Evolutionary conservation across 2,888 invertebrate genomes (phyloP), one percentile per base, ranked within the genome.

Genomic region (Allacma fusca): DNA sequence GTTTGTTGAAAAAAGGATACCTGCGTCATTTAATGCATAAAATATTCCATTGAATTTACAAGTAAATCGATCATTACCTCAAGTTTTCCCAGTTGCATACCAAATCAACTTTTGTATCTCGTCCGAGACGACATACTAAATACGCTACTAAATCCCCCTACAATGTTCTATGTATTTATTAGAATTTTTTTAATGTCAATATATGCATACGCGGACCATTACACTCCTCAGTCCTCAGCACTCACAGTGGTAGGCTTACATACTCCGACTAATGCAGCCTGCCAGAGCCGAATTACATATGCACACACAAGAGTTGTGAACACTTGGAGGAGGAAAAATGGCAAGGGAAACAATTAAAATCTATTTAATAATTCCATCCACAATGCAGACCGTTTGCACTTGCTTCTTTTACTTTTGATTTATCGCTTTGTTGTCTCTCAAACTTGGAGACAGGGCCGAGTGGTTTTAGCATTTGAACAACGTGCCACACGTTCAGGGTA

Each of bases 341-440:
- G 73, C n/a, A 50, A 75, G 75, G 57, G 50, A 69, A 67, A 75
- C 69, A 75, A 75, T 75, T 75, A 75, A 75, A 75, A 44, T 75
- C 74, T 75, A 75, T 40, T 75, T 75, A 28, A 75, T 75, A 67
- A 75, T 75, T 75, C 75, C 44, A 57, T 69, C 50, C 69, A 75
- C 75, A 75, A 24, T 44, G 50, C 23, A 19, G 75, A 75, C 40
- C 69, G 59, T 68, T 69, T 68, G 29, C 69, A 75, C 75, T 75
- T 64, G 64, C n/a, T 34, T 43, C 65, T 64, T 62, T 50, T 5
- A 13, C 50, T 57, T 68, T 75, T 75, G 75, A 75, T 75, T 75
- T 75, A 75, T 75, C 34, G 62, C 73, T 73, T 62, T 62, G 62
- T 73, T 73, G 28, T 70, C 50, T 50, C 16, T 50, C 50, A 50